Evolutionary conservation across 2,113 vertebrate genomes (phyloP).

Genomic region (Chaetops frenatus): DNA sequence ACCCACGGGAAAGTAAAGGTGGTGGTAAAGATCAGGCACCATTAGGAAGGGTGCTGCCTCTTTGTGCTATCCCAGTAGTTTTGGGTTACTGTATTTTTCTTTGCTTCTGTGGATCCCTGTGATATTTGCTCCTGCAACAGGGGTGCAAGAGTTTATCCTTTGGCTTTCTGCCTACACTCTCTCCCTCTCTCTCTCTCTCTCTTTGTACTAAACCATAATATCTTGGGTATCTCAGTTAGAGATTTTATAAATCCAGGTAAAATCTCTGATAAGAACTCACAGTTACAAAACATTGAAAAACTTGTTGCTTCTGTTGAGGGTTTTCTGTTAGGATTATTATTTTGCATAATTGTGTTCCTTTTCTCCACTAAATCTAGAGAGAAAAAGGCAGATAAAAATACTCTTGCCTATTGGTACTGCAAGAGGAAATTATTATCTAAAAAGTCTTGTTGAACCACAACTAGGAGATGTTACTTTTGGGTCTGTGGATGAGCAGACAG

Average conservation of each 20-base stretch:
- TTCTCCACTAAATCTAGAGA: neutral
- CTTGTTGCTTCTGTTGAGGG: neutral
- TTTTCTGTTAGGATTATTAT: neutral
- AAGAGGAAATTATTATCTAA: neutral
- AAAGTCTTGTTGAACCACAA: neutral
- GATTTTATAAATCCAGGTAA: neutral
- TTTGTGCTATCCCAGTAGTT: neutral
- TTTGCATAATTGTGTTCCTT: neutral
- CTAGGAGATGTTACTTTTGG: neutral
- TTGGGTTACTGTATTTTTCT: neutral
- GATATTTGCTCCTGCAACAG: neutral
- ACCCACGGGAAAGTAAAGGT: neutral
- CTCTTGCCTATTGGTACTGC: neutral
- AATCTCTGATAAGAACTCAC: neutral
- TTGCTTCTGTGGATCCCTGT: neutral
- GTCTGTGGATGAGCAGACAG: neutral
- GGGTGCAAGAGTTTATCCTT: neutral
- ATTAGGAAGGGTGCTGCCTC: neutral
- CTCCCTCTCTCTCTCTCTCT: neutral
- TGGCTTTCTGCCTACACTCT: neutral
- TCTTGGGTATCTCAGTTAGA: neutral
- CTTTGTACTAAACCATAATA: neutral
- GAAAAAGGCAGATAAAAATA: neutral
- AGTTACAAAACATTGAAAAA: neutral
- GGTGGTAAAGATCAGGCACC: neutral